Evolutionary conservation across 2,888 invertebrate genomes (phyloP), one percentile per base, ranked within the genome.

Genomic region (Thera obeliscata): DNA sequence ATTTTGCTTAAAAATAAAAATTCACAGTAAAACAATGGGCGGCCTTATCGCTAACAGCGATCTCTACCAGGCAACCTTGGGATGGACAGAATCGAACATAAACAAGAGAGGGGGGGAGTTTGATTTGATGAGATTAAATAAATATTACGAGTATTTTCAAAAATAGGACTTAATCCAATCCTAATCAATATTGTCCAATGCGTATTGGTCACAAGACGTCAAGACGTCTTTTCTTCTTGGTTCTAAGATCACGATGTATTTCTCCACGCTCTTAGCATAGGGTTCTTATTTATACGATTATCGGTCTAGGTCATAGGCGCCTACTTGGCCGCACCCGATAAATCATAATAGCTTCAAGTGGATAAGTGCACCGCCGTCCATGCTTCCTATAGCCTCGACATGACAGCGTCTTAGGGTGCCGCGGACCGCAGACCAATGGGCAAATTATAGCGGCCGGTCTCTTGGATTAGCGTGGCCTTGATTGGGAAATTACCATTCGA

Each of bases 321-420:
- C 86, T 87, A 80, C 85, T 85, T 81, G 81, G 78, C 75, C 81
- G 76, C 77, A 81, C 85, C 72, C 88, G 89, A 91, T 93, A 91
- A 90, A 92, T 92, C 90, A 88, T 91, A 92, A 93, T 93, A 86
- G 89, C 82, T 73, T 74, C 82, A 85, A 93, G 91, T 93, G 93
- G 86, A 93, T 93, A 93, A 93, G 87, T 89, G 88, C 87, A 87
- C 83, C 49, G 81, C 75, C 78, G 80, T 79, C 83, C 81, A 78
- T 78, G 86, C 85, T 89, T 91, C 92, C 92, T 89, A 88, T 89
- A 90, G 85, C 90, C 91, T 90, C 88, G 91, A 49, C 43, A 46
- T 9, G 43, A 68, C 72, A 74, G 33, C 83, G 84, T 88, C 88
- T 87, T 87, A 83, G 77, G 82, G 82, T 77, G 82, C 83, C 79